Base-by-base conservation (phyloP, 2,888 invertebrate species). In the Phytoseiulus persimilis region DNA sequence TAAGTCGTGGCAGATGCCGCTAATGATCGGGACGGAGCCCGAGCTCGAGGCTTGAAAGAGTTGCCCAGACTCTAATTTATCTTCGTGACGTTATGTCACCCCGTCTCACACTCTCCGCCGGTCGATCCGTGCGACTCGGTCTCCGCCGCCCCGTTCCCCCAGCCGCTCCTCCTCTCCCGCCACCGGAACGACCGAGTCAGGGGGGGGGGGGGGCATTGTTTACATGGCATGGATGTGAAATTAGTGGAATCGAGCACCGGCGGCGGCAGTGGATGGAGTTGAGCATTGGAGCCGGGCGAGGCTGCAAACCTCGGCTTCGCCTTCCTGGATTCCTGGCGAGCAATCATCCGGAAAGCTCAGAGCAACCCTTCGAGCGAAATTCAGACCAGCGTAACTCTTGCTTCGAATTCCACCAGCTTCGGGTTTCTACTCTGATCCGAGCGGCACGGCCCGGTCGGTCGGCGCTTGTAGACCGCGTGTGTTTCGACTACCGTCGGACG, bases 401-500 rank as follows among this genome's bases (percentile, higher is more conserved):
- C 18, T 65, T 65, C 65, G 65, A 65, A 65, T 65, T 65, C 65
- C 65, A 23, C 65, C 18, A 65, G 65, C 65, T 65, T 65, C 65
- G 65, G 65, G 65, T 65, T 65, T 65, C 65, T 65, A 65, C 65
- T 65, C 65, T 65, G 65, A 65, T 65, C 65, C 65, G 5, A 65
- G 65, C 18, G 14, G 65, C 39, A 39, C 39, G 39, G 39, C 39
- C 39, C 39, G 39, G 2, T 65, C 65, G 65, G 65, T 28, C 65
- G 65, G 65, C 65, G 5, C 65, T 65, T 65, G 65, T 65, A 65
- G 65, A 65, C 5, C 23, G 65, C 23, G 65, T 65, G 65, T 23
- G 65, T 65, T 65, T 65, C 65, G 65, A 65, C 65, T 65, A 65
- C 65, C 65, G 65, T 65, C n/a, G n/a, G n/a, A n/a, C n/a, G n/a